A percentile compares a stretch with the other conserved stretches of the same genome.
phyloP scores from a whole-genome alignment of 2,113 vertebrate genomes.

The Phoenicopterus ruber region DNA sequence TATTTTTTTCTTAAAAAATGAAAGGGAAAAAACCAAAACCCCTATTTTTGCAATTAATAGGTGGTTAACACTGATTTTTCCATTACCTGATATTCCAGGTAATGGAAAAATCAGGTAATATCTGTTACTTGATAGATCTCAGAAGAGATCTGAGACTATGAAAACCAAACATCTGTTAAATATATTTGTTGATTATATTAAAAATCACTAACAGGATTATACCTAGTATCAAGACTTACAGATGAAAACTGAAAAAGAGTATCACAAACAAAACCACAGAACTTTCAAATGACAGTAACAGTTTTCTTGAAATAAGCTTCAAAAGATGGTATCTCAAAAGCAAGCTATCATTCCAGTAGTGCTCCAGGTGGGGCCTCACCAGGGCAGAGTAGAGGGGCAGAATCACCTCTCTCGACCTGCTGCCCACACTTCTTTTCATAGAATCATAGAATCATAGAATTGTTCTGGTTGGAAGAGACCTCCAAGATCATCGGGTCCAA shows the following conservation, averaged over 20 bases:
- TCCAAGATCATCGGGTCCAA: too few relatives aligned
- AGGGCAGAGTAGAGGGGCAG: too few relatives aligned
- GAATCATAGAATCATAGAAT: too few relatives aligned
- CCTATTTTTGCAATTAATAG: not conserved
- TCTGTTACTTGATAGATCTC: not conserved
- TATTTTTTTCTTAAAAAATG: not conserved
- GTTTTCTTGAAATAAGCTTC: not conserved
- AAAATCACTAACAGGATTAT: not conserved
- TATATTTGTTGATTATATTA: not conserved
- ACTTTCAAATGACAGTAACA: not conserved
- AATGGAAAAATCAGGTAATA: too few relatives aligned
- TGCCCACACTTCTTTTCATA: too few relatives aligned
- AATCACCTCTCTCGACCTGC: too few relatives aligned
- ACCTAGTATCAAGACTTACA: not conserved
- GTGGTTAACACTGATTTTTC: not conserved
- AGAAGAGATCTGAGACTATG: not conserved
- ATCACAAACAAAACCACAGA: not conserved
- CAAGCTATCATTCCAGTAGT: not conserved
- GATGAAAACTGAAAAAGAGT: not conserved
- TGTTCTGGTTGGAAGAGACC: too few relatives aligned
- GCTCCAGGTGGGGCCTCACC: too few relatives aligned
- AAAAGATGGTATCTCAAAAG: not conserved
- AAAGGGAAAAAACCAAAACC: rapidly evolving
- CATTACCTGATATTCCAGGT: not conserved
- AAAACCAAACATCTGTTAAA: not conserved